A percentile compares a stretch with the other conserved stretches of the same genome.
phyloP scores from a whole-genome alignment of 2,888 invertebrate species.

The Hypomecis punctinalis region DNA sequence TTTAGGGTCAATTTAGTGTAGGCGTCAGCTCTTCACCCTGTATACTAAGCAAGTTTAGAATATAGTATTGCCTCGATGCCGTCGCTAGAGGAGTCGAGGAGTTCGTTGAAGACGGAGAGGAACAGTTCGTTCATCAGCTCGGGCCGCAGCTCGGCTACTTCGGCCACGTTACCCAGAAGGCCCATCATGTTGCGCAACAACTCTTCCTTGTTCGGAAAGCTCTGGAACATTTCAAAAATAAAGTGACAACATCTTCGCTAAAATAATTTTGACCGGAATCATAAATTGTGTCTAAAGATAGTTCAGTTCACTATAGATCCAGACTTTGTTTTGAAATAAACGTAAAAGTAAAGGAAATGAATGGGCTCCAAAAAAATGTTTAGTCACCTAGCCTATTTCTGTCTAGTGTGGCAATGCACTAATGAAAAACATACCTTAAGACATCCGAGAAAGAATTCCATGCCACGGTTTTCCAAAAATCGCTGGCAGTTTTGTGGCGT shows the following conservation, averaged over 20 bases:
- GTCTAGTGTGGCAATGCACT: background rate
- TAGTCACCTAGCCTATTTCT: too few relatives aligned
- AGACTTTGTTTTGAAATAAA: too few relatives aligned
- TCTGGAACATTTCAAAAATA: constrained; percentile 76
- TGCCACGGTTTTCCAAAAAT: constrained; percentile 94
- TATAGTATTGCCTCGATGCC: constrained; percentile 92
- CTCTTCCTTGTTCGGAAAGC: constrained; percentile 95
- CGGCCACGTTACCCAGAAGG: constrained; percentile 97
- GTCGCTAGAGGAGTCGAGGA: constrained; percentile 94
- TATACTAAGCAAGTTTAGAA: too few relatives aligned
- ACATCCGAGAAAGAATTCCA: constrained; percentile 95
- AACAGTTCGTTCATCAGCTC: constrained; percentile 94
- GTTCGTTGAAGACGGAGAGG: constrained; percentile 93
- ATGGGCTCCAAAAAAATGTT: too few relatives aligned
- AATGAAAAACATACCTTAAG: constrained; percentile 86
- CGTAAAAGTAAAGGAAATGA: too few relatives aligned
- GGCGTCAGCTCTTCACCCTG: too few relatives aligned
- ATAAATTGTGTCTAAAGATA: too few relatives aligned
- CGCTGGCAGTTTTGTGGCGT: constrained; percentile 96
- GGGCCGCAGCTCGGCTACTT: constrained; percentile 92
- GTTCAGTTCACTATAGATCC: too few relatives aligned
- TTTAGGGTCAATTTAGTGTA: too few relatives aligned
- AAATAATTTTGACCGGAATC: background rate
- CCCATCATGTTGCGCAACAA: constrained; percentile 99
- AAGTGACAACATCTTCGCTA: background rate